Evolutionary conservation across 1,140 invertebrate species (phyloP), one percentile per base, ranked within the genome.

Genomic region (Drosophila nigromelanica): DNA sequence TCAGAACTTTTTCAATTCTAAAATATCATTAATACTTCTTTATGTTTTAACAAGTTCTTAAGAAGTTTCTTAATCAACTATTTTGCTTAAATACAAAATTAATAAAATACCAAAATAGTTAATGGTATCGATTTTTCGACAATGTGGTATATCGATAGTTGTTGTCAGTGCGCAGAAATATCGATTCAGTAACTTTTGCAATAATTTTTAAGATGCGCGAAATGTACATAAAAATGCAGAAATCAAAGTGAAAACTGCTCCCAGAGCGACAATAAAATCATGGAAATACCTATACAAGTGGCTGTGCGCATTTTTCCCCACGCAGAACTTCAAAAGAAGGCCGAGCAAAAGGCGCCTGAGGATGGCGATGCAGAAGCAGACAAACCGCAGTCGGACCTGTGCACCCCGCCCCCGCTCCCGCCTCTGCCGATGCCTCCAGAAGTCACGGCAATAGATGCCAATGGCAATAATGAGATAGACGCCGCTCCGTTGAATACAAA

Each of bases 281-380:
- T 94, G 93, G 93, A 94, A 92, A 93, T 94, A 67, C 93, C 94
- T 42, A 93, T 94, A 51, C 94, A 94, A 93, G 94, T 94, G 63
- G 94, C 94, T 18, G 93, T 94, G 63, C 92, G 94, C 33, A 91
- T 94, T 52, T 93, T 92, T 63, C 93, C 92, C 14, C 63, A 78
- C 56, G 87, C 92, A 50, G 90, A 81, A 27, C 91, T 92, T 68
- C 92, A 67, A 43, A 37, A 35, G 1, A 67, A 93, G 39, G 80
- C 93, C 56, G 27, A 70, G 14, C 21, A 55, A 35, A 48, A 55
- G 35, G 45, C 61, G 12, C 40, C 35, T 8, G 66, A 52, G 7
- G 56, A 60, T 56, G 56, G 51, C 59, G 61, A 76, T 92, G 93
- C 68, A 94, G 93, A 82, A 92, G 14, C 69, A 59, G 69, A 52